Evolutionary conservation across 2,888 invertebrate genomes (phyloP), one percentile per base, ranked within the genome.

Genomic region (Rosalia funebris): DNA sequence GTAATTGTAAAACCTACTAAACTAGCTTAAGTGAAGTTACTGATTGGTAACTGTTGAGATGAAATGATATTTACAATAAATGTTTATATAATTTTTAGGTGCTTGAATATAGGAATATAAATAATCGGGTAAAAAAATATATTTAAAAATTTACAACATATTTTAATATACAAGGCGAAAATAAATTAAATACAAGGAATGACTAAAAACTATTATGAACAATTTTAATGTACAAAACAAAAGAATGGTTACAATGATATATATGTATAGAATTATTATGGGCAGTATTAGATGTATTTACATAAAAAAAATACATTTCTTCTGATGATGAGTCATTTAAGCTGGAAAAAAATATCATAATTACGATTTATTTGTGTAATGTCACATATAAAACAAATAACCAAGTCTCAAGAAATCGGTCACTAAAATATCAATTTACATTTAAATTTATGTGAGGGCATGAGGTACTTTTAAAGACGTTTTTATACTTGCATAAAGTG

Each of bases 1-100:
- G 82, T 84, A 0, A 88, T 90, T 76, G 79, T 84, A 2, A 87
- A 87, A 72, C 88, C 87, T 41, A 84, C 83, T 20, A 85, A 87
- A 72, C 73, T 83, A 66, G 81, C 79, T 60, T 80, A 80, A 71
- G 3, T 7, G 11, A 34, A 34, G 10, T 5, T 34, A 34, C 34
- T 34, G 2, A n/a, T 10, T 7, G 11, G 11, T 34, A 34, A 34
- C 3, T 25, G 25, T 25, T 25, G 3, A 7, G n/a, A n/a, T 7
- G 7, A 25, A 25, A 25, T 25, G 7, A 25, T 5, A 25, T 5
- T 25, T n/a, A n/a, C 25, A 25, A 25, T 3, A 7, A 7, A 25
- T 25, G 4, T 25, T 5, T 7, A 25, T 25, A 25, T 25, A 25
- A 5, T 25, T 25, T 25, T 5, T 25, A 25, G 7, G 11, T 37